Evolutionary conservation across 2,888 invertebrate genomes (phyloP).

Genomic region (Lithosia quadra): DNA sequence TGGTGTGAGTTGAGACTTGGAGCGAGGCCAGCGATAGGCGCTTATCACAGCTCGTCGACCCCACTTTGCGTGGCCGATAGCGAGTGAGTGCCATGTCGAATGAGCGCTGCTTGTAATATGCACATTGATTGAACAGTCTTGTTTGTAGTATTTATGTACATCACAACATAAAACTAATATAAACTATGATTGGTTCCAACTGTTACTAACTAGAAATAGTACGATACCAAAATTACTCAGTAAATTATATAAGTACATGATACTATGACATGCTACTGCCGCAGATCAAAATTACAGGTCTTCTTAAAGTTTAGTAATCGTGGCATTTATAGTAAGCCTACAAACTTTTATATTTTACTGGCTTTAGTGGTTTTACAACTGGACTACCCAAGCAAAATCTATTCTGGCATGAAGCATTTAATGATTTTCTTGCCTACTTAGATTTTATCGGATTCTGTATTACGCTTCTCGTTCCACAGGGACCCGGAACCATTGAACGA

Average conservation of each 20-base stretch:
- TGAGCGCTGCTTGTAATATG: constrained; percentile 24
- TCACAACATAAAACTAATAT: background rate
- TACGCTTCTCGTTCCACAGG: no score
- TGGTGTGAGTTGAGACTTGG: constrained; percentile 57
- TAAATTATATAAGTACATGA: background rate
- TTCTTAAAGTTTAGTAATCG: no score
- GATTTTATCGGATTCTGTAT: background rate
- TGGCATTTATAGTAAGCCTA: no score
- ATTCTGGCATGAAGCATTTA: no score
- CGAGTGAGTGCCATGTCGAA: constrained; percentile 25
- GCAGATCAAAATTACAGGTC: no score
- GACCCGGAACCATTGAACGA: background rate
- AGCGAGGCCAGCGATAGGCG: constrained; percentile 56
- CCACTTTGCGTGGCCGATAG: constrained; percentile 53
- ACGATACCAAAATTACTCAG: background rate
- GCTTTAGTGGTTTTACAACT: background rate
- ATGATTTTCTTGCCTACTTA: background rate
- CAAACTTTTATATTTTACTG: background rate
- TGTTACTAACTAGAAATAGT: background rate
- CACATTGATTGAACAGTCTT: constrained; percentile 34
- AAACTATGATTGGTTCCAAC: background rate
- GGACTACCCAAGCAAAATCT: background rate
- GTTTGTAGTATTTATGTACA: background rate
- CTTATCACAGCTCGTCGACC: constrained; percentile 64
- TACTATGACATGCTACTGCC: no score